Conservation (phyloP, 2,113 vertebrate species). For the Nicator chloris region DNA sequence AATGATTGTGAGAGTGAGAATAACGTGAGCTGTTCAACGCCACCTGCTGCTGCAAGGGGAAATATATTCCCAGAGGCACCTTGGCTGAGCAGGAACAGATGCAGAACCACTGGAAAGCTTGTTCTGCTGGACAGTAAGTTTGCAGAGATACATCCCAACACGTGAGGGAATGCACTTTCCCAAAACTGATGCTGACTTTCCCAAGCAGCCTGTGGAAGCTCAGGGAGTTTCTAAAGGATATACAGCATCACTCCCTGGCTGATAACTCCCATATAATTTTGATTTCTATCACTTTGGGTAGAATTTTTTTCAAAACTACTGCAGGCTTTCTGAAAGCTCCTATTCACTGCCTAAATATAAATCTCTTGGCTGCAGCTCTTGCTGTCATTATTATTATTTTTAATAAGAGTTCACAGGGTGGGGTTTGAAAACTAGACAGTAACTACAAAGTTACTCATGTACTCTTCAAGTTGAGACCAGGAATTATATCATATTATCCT, state of each 20-base stretch:
- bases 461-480: background rate
- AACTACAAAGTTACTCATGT: background rate
- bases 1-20: background rate
- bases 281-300: background rate
- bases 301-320: background rate
- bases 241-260: background rate
- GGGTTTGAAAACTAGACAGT: background rate
- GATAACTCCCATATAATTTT: background rate
- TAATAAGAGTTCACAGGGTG: background rate
- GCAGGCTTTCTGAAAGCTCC: background rate
- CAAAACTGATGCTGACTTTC: background rate
- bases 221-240: background rate
- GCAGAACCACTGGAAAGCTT: background rate
- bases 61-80: slow-evolving; percentile 41
- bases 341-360: background rate
- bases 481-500: too few species aligned
- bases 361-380: background rate
- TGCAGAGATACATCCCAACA: background rate
- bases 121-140: background rate
- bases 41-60: slow-evolving; percentile 55
- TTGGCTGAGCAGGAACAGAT: slow-evolving; percentile 19
- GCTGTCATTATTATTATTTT: background rate
- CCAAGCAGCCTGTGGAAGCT: background rate
- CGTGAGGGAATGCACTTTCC: background rate
- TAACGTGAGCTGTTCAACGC: slow-evolving; percentile 11